Evolutionary conservation across 2,113 vertebrate species (phyloP).

Genomic region (Catagonus wagneri): DNA sequence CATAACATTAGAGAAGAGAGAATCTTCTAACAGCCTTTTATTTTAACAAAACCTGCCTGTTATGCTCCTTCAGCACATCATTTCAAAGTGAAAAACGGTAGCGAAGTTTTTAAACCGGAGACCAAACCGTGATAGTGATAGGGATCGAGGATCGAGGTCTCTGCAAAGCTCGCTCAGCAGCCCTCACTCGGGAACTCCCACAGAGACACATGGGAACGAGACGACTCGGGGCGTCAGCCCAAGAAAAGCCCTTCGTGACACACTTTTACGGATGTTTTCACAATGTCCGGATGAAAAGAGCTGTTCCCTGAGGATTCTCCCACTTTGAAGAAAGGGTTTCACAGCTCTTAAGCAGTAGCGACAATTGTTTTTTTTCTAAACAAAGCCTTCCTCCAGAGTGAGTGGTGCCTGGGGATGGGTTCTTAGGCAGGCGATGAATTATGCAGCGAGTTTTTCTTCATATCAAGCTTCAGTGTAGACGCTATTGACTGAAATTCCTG

Average conservation of each 20-base stretch:
- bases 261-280: conserved; percentile 26
- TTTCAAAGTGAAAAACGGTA: background rate
- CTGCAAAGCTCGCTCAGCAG: background rate
- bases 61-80: background rate
- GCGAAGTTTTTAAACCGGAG: background rate
- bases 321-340: background rate
- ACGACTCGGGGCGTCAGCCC: background rate
- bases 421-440: background rate
- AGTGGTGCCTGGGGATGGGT: background rate
- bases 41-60: background rate
- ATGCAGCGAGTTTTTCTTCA: background rate
- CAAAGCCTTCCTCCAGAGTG: background rate
- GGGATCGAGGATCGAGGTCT: background rate
- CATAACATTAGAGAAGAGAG: background rate
- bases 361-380: conserved; percentile 28
- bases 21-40: background rate
- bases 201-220: background rate
- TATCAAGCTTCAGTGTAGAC: background rate
- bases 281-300: background rate
- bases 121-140: conserved; percentile 35
- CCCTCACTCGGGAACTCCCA: background rate
- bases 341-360: background rate
- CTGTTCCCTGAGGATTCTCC: background rate
- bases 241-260: background rate
- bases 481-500: background rate